A percentile compares a stretch with the other conserved stretches of the same genome.
phyloP scores from a whole-genome alignment of 2,113 vertebrate genomes.

The Mormoops blainvillei region DNA sequence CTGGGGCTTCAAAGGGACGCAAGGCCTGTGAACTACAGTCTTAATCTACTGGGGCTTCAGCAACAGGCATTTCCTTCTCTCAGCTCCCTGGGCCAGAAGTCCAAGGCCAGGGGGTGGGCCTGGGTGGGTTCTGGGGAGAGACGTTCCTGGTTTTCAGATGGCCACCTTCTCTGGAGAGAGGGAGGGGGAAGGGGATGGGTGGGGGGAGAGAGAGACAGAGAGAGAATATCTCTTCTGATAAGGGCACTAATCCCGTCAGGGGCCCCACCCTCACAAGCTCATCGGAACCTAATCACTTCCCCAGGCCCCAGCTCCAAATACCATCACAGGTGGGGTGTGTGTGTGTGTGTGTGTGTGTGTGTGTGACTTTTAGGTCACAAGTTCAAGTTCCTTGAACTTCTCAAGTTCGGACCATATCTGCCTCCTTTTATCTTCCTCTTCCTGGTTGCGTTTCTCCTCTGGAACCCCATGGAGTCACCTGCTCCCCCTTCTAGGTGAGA shows the following conservation, averaged over 20 bases:
- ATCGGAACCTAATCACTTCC: neutral
- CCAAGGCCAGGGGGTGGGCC: neutral
- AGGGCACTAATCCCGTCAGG: neutral
- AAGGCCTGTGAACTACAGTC: neutral
- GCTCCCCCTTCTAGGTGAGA: neutral
- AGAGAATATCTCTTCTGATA: neutral
- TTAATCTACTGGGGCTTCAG: too few species aligned
- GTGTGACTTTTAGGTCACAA: too few species aligned
- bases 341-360: too few species aligned
- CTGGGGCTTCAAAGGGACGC: neutral
- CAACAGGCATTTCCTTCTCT: neutral
- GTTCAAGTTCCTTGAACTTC: too few species aligned
- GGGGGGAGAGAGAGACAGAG: neutral
- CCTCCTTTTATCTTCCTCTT: neutral
- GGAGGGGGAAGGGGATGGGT: neutral
- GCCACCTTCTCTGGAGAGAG: neutral
- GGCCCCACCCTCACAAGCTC: neutral
- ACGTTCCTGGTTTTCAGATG: neutral
- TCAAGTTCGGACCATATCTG: too few species aligned
- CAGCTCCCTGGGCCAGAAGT: neutral
- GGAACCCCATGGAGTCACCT: neutral
- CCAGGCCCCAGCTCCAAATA: neutral
- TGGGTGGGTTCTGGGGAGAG: rapidly evolving
- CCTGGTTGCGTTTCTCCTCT: neutral
- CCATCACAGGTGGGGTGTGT: neutral